Evolutionary conservation across 2,888 invertebrate species (phyloP).

Genomic region (Actias luna): DNA sequence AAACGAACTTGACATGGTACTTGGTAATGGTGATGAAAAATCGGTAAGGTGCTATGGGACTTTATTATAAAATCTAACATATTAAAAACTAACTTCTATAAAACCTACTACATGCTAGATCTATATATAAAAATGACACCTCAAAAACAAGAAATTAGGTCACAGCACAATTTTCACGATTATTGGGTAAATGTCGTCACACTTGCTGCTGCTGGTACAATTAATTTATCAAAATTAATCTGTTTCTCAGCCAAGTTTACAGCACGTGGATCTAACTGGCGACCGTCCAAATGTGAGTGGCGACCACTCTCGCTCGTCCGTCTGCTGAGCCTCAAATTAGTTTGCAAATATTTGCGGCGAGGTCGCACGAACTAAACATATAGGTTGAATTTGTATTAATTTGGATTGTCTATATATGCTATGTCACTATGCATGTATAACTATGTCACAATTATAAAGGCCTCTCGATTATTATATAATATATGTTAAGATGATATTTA

Average conservation of each 20-base stretch:
- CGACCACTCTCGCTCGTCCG: background rate
- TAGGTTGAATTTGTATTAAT: slow-evolving; percentile 12
- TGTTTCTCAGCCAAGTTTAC: slow-evolving; percentile 5
- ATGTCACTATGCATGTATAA: too few relatives aligned
- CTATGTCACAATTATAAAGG: too few relatives aligned
- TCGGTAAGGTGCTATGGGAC: too few relatives aligned
- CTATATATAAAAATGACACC: background rate
- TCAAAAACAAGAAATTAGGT: background rate
- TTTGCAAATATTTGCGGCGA: slow-evolving; percentile 28
- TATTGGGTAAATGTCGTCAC: slow-evolving; percentile 29
- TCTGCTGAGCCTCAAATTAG: slow-evolving; percentile 32
- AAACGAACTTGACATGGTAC: too few relatives aligned
- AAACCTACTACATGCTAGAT: too few relatives aligned
- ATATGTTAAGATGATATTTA: too few relatives aligned
- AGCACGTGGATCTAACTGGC: background rate
- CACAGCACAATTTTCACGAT: slow-evolving; percentile 19
- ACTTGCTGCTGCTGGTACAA: slow-evolving; percentile 22
- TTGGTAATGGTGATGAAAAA: too few relatives aligned
- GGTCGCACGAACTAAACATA: slow-evolving; percentile 19
- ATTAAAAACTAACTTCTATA: too few relatives aligned
- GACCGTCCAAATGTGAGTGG: background rate
- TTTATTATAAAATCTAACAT: too few relatives aligned
- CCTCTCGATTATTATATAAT: too few relatives aligned
- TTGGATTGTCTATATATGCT: slow-evolving; percentile 8
- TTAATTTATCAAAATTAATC: slow-evolving; percentile 28